Base-by-base conservation (phyloP, 2,888 invertebrate species). In the Hydropsyche betteni region DNA sequence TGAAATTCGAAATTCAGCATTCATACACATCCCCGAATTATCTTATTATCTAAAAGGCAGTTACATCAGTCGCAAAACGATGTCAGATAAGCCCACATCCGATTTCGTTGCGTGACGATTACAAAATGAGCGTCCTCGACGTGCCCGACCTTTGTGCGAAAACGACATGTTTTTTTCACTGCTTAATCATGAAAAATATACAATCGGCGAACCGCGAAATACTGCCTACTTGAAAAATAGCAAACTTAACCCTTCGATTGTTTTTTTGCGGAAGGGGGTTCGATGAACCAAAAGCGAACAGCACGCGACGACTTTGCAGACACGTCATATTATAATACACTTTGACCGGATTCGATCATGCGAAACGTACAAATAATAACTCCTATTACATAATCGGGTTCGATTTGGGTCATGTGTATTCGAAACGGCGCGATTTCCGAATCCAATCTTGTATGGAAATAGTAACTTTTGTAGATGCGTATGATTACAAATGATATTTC, bases 31-130 rank as follows among this genome's bases (percentile, higher is more conserved):
- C 10, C 10, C 44, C 10, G 6, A 44, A 44, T 44, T 44, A 10
- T 44, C 44, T 44, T 44, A 44, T 44, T 44, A 58, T 58, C 16
- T 16, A 58, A 53, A 58, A 8, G 16, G 44, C 44, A 8, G 16
- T 58, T 58, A 58, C 58, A 58, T 58, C 58, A 58, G 58, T 58
- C 16, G 58, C 14, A 24, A 8, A 24, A 58, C 58, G 58, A 58
- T 58, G 58, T 58, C 58, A 58, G 58, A 58, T 58, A 58, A 58
- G 58, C 58, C 58, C 58, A 58, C 58, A 58, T 58, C 58, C 58
- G 16, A n/a, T 24, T 44, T 58, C 8, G 58, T 58, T 24, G 58
- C 58, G 58, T 58, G 58, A 58, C 58, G 58, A 58, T 58, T 58
- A 58, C 58, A 5, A 58, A 58, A 58, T 3, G 44, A 44, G 58